These are phyloP conservation scores for Diuraphis noxia DNA, from an alignment of 1,140 invertebrate genomes.

Conservation along the genomic window DNA sequence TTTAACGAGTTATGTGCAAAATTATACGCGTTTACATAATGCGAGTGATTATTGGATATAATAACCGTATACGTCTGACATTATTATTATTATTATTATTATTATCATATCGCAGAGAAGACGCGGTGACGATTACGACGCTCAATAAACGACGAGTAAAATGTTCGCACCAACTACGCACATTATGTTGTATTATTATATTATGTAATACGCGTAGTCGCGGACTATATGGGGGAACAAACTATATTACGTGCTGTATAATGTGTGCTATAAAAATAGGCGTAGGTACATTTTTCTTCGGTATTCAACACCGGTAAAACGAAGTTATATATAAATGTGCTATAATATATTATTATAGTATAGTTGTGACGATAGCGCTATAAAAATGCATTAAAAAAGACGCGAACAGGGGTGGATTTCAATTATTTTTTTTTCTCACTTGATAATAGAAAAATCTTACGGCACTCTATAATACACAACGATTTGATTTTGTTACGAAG, in stretches of 20 bases:
- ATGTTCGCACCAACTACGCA: background rate
- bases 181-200: background rate
- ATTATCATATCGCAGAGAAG: background rate
- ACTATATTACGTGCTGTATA: background rate
- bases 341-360: background rate
- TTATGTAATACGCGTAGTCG: background rate
- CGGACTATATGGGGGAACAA: background rate
- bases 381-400: background rate
- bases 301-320: background rate
- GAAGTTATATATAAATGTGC: background rate
- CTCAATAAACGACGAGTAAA: conserved; percentile 6
- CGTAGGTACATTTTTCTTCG: background rate
- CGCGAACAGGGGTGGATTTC: background rate
- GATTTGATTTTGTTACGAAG: background rate
- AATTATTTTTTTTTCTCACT: background rate
- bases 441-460: background rate
- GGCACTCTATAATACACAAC: background rate
- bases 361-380: background rate
- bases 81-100: background rate
- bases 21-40: background rate
- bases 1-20: background rate
- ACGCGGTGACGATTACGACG: background rate
- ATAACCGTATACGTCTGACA: background rate
- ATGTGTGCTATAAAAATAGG: background rate
- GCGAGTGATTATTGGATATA: background rate